These are phyloP conservation scores for Natator depressus DNA, from an alignment of 2,113 vertebrate species.

Conservation along the genomic window DNA sequence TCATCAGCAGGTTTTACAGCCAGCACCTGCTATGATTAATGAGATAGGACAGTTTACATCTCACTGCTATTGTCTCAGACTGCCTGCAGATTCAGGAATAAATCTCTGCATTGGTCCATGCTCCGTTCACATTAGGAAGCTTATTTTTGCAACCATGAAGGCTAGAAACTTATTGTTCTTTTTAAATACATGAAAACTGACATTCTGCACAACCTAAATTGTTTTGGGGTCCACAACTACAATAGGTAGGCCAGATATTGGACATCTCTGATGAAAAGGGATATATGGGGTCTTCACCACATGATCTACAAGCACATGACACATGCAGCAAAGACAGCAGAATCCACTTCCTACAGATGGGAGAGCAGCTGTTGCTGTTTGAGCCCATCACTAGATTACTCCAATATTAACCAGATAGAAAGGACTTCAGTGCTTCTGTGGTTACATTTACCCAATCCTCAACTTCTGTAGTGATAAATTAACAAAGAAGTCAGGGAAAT, in stretches of 20 bases:
- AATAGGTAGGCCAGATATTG: background rate
- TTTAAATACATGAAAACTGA: no score
- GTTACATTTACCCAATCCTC: background rate
- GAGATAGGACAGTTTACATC: background rate
- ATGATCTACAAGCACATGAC: background rate
- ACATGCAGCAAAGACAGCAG: background rate
- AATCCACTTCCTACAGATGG: background rate
- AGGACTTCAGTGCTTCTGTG: background rate
- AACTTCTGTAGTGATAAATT: background rate
- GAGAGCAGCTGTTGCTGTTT: background rate
- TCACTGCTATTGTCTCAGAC: background rate
- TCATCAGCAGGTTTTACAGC: background rate
- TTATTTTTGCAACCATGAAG: background rate
- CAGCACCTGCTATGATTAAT: background rate
- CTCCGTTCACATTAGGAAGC: background rate
- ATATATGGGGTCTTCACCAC: background rate
- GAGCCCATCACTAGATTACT: background rate
- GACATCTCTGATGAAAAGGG: background rate
- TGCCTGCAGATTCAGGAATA: background rate
- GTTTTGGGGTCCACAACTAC: no score
- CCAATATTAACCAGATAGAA: background rate
- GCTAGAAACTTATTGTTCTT: background rate
- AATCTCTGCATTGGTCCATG: background rate
- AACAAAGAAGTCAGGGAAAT: constrained; percentile 3
- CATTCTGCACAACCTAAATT: no score